Conservation (phyloP, 1,140 invertebrate genomes). For the Aphaenogaster rudis region DNA sequence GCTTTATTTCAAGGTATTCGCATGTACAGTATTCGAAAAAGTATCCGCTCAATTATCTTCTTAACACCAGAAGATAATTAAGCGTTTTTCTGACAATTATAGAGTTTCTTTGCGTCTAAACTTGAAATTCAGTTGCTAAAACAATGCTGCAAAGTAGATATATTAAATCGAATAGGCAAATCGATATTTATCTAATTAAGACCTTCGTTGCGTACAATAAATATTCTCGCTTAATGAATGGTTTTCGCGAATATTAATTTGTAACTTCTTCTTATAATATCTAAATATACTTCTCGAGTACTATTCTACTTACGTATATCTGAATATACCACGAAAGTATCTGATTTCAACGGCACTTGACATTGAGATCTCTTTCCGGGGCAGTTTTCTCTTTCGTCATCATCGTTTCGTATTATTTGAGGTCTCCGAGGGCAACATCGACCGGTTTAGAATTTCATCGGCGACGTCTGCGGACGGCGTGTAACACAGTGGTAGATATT, state of each 20-base stretch:
- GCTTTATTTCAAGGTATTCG: background rate
- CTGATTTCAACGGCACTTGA: slow-evolving; percentile 6
- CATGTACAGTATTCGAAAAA: background rate
- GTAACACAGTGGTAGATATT: slow-evolving; percentile 54
- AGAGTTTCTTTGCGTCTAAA: background rate
- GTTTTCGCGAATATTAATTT: slow-evolving; percentile 14
- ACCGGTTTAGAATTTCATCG: slow-evolving; percentile 54
- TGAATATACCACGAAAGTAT: background rate
- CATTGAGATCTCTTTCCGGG: background rate
- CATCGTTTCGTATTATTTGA: slow-evolving; percentile 4
- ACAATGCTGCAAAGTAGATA: background rate
- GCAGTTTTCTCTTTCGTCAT: slow-evolving; percentile 22
- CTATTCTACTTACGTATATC: background rate
- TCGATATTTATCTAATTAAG: background rate
- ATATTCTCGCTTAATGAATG: background rate
- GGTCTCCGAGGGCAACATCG: background rate
- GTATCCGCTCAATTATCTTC: background rate
- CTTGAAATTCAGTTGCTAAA: background rate
- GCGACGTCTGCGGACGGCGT: slow-evolving; percentile 38
- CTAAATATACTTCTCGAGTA: background rate
- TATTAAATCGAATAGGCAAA: background rate
- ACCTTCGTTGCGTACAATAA: background rate
- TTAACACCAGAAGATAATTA: slow-evolving; percentile 1
- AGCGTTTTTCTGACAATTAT: background rate
- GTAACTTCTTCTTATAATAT: background rate